A percentile compares a stretch with the other conserved stretches of the same genome.
phyloP scores from a whole-genome alignment of 2,888 invertebrate genomes.

The Leptinotarsa peninsularis region DNA sequence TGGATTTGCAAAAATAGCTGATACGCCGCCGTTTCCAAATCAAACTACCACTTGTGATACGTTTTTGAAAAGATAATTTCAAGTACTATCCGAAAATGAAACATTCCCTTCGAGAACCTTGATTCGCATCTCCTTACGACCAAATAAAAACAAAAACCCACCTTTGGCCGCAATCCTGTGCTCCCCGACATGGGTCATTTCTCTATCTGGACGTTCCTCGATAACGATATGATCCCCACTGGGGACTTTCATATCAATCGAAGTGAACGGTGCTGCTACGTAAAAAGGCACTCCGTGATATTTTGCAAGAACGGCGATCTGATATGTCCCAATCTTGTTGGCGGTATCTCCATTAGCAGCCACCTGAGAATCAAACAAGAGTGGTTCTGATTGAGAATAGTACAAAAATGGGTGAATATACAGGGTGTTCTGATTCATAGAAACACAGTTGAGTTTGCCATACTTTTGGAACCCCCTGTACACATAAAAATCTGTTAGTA shows the following conservation, averaged over 20 bases:
- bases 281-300: slow-evolving; percentile 94
- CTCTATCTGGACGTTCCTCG: slow-evolving; percentile 90
- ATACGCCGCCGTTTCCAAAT: no score
- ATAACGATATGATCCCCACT: slow-evolving; percentile 91
- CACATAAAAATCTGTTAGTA: no score
- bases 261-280: slow-evolving; percentile 92
- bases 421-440: no score
- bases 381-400: background rate
- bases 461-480: no score
- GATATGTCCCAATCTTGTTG: slow-evolving; percentile 98
- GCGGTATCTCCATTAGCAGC: slow-evolving; percentile 98
- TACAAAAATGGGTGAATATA: no score
- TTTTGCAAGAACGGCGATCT: slow-evolving; percentile 92
- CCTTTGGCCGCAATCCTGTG: slow-evolving; percentile 89
- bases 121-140: no score
- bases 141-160: slow-evolving; percentile 54
- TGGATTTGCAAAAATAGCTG: no score
- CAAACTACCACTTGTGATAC: no score
- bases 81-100: no score
- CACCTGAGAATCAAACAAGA: slow-evolving; percentile 68
- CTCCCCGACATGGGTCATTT: slow-evolving; percentile 92
- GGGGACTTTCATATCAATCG: slow-evolving; percentile 83
- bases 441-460: no score
- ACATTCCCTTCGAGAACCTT: no score
- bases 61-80: no score